phyloP scores from a whole-genome alignment of 2,888 invertebrate species.

The Fabriciana adippe region DNA sequence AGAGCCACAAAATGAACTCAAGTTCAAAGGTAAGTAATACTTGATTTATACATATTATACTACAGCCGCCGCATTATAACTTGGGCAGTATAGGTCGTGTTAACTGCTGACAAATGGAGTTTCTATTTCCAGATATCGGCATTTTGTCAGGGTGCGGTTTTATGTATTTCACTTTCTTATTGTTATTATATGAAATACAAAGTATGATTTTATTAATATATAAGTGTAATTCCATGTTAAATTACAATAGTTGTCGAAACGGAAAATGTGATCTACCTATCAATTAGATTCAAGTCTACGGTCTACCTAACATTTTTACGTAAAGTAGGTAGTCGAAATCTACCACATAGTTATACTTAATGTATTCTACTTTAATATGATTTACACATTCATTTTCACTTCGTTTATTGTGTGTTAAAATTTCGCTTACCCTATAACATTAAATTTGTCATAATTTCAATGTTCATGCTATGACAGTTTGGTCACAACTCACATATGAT shows the following conservation, averaged over 20 bases:
- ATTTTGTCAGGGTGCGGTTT: conserved; percentile 78
- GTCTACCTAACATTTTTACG: conserved; percentile 10
- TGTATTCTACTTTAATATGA: not conserved
- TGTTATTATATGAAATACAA: conserved; percentile 40
- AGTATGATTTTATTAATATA: conserved; percentile 29
- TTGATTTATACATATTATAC: conserved; percentile 48
- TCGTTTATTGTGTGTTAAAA: conserved; percentile 2
- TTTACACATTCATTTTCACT: conserved; percentile 1
- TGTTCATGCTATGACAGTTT: conserved; percentile 8
- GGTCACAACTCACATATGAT: not conserved
- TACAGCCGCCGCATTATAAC: conserved; percentile 62
- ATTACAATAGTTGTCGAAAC: conserved; percentile 17
- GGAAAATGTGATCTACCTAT: conserved; percentile 24
- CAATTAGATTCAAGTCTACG: conserved; percentile 17
- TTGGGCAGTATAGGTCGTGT: conserved; percentile 68
- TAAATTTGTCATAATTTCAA: conserved; percentile 11
- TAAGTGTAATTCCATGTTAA: not conserved
- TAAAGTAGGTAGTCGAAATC: conserved; percentile 1
- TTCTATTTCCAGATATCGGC: conserved; percentile 81
- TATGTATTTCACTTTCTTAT: conserved; percentile 52
- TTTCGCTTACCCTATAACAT: conserved; percentile 11
- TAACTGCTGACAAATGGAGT: conserved; percentile 80
- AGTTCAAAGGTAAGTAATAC: conserved; percentile 91
- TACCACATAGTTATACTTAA: conserved; percentile 1
- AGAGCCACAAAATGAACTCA: conserved; percentile 94